Evolutionary conservation across 1,140 invertebrate genomes (phyloP).

Genomic region (Vanessa tameamea): DNA sequence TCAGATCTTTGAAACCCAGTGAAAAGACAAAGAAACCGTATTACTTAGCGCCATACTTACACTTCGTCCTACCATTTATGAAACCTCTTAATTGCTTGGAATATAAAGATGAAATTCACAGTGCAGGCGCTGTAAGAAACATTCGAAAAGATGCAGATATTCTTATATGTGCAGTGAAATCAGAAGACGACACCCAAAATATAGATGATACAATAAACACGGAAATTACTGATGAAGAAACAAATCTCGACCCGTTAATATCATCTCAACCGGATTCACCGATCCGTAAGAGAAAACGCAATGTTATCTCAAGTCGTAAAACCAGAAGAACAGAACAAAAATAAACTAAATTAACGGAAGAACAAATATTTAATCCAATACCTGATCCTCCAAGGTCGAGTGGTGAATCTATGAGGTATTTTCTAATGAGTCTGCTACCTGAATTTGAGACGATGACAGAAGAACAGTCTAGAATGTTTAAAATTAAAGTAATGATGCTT

Average conservation of each 20-base stretch:
- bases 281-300: slow-evolving; percentile 26
- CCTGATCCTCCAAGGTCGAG: slow-evolving; percentile 17
- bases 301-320: slow-evolving; percentile 11
- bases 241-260: not conserved
- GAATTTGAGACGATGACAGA: slow-evolving; percentile 36
- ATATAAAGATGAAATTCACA: slow-evolving; percentile 32
- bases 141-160: slow-evolving; percentile 26
- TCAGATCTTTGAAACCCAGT: slow-evolving; percentile 46
- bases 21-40: slow-evolving; percentile 48
- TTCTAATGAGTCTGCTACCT: slow-evolving; percentile 48
- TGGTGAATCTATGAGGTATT: slow-evolving; percentile 43
- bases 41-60: slow-evolving; percentile 44
- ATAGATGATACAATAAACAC: slow-evolving; percentile 17
- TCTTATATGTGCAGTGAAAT: slow-evolving; percentile 32
- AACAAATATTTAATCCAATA: slow-evolving; percentile 14
- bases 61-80: slow-evolving; percentile 48
- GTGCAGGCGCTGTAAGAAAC: not conserved
- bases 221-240: slow-evolving; percentile 22
- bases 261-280: slow-evolving; percentile 8
- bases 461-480: slow-evolving; percentile 13
- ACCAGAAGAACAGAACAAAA: slow-evolving; percentile 18
- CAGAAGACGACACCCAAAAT: slow-evolving; percentile 29
- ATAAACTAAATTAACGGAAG: not conserved
- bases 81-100: slow-evolving; percentile 39
- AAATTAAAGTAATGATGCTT: slow-evolving; percentile 31